A percentile compares a stretch with the other conserved stretches of the same genome.
Conservation (phyloP, 2,888 invertebrate species). For the Patella depressa region DNA sequence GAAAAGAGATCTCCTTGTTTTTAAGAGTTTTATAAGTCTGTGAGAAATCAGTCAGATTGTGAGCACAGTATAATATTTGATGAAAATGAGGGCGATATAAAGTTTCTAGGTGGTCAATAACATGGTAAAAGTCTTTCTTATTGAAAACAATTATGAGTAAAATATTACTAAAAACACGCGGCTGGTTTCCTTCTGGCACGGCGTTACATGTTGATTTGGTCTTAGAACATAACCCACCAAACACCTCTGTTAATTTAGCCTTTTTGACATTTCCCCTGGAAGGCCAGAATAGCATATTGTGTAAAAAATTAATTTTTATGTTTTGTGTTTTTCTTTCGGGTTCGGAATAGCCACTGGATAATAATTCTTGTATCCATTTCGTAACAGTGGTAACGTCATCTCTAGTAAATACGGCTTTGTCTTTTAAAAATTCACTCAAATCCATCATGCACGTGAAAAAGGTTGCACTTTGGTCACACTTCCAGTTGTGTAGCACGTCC, state of each 20-base stretch:
- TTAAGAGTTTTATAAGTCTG: not conserved
- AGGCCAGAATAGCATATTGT: not conserved
- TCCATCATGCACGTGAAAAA: not conserved
- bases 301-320: not conserved
- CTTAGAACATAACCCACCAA: not conserved
- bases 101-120: constrained; percentile 4
- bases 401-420: not conserved
- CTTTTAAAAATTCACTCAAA: constrained; percentile 1
- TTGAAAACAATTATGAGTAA: not conserved
- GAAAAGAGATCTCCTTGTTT: not conserved
- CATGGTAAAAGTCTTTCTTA: not conserved
- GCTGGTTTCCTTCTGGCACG: not conserved
- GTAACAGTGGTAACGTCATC: not conserved
- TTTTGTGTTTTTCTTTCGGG: not conserved
- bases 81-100: not conserved
- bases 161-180: not conserved
- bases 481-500: not conserved
- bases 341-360: not conserved
- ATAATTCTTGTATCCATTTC: not conserved
- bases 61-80: constrained; percentile 2
- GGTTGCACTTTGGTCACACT: not conserved
- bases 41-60: not conserved
- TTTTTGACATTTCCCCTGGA: not conserved
- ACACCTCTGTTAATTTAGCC: not conserved
- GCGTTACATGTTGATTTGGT: not conserved